These are phyloP conservation scores for Arbacia lixula DNA, from an alignment of 53 echinoderm and acorn worm genomes.

Conservation along the genomic window DNA sequence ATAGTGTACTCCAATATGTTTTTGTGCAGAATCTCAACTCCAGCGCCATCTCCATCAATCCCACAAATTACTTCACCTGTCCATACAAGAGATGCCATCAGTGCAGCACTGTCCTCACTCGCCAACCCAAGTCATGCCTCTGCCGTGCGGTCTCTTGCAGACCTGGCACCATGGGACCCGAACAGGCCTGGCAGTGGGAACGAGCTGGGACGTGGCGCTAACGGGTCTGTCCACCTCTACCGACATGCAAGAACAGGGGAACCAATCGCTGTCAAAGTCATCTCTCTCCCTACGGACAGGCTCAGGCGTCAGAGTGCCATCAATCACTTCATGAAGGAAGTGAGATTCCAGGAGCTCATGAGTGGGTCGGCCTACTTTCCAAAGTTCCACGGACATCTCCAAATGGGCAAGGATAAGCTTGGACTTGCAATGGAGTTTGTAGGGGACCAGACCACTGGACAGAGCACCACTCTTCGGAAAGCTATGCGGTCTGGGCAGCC, in stretches of 20 bases:
- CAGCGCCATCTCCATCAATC: no score
- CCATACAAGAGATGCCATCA: not conserved
- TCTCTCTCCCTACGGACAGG: not conserved
- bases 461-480: constrained; percentile 11
- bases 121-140: not conserved
- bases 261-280: not conserved
- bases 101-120: not conserved
- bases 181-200: not conserved
- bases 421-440: constrained; percentile 37
- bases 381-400: not conserved
- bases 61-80: not conserved
- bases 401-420: not conserved
- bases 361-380: constrained; percentile 5
- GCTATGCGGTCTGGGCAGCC: not conserved
- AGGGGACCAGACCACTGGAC: not conserved
- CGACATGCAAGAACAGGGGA: not conserved
- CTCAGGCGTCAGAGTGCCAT: not conserved
- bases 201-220: constrained; percentile 1
- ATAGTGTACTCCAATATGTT: no score
- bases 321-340: not conserved
- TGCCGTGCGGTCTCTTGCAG: not conserved
- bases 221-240: constrained; percentile 9
- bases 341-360: constrained; percentile 4
- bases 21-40: no score
- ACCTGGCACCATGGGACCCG: not conserved